Percentiles rank a stretch among this genome's conserved stretches.
Evolutionary conservation across 2,113 vertebrate genomes (phyloP).

Genomic region (Ciconia maguari): DNA sequence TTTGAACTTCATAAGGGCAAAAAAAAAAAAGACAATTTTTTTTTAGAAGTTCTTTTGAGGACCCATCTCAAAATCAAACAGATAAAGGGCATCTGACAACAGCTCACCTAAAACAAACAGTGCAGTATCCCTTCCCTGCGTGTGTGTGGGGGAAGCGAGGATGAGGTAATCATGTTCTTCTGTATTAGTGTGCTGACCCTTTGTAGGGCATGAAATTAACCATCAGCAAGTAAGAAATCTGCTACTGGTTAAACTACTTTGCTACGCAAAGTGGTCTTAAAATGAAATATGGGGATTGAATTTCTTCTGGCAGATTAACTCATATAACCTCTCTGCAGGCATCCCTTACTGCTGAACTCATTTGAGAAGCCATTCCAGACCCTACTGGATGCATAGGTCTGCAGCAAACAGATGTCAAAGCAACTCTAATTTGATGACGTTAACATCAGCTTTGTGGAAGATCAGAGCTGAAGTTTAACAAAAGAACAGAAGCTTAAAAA

Average conservation of each 20-base stretch:
- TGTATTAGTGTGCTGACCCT: conserved; percentile 76
- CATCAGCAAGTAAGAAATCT: conserved; percentile 75
- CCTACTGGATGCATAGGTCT: background rate
- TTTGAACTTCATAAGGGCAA: conserved; percentile 53
- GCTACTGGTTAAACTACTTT: conserved; percentile 79
- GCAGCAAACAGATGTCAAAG: background rate
- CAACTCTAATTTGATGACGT: background rate
- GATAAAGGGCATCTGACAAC: conserved; percentile 55
- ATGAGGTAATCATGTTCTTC: conserved; percentile 67
- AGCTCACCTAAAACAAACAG: conserved; percentile 53
- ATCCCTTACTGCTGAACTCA: conserved; percentile 59
- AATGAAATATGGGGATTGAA: conserved; percentile 74
- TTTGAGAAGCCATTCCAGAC: conserved; percentile 20
- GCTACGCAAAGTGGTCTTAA: conserved; percentile 77
- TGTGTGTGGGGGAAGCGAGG: conserved; percentile 26
- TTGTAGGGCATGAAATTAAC: conserved; percentile 76
- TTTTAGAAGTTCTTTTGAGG: conserved; percentile 56
- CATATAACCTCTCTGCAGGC: conserved; percentile 66
- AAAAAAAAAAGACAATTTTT: no score
- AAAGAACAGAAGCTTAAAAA: background rate
- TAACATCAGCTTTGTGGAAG: background rate
- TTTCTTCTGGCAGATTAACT: conserved; percentile 76
- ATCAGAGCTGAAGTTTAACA: background rate
- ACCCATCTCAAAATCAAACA: conserved; percentile 51
- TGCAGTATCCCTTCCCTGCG: background rate